Evolutionary conservation across 2,113 vertebrate species (phyloP), one percentile per base, ranked within the genome.

Genomic region (Porphyrio hochstetteri): DNA sequence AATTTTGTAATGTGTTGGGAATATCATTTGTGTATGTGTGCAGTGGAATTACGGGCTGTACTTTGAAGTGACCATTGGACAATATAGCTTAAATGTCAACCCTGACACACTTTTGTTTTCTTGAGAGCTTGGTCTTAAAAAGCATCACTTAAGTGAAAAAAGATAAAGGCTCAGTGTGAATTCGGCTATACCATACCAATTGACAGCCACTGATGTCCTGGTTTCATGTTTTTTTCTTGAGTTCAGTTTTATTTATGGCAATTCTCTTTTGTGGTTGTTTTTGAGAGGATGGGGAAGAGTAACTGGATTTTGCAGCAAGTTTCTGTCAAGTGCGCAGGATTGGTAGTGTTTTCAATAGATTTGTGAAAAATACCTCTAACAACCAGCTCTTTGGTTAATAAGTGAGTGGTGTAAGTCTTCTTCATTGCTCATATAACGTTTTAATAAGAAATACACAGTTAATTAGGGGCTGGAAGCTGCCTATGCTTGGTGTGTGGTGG

Each of bases 31-130:
- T 31, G 25, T 44, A 0, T 52, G 13, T 42, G 17, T 67, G 13
- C 17, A 13, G 27, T 64, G 27, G n/a, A 28, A 28, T 75, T 40
- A 2, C 2, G 8, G 11, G 15, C 0, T 61, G 2, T 36, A 11
- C 33, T 60, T 65, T 48, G 24, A 84, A 57, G 44, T 0, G 1
- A 8, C 24, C 12, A 5, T 6, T 61, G 33, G 13, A 16, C 6
- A 48, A 3, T 5, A 1, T 40, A 20, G 19, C 18, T 38, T n/a
- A 6, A 19, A 33, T 16, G 13, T 16, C 67, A 64, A 7, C 33
- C 10, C 18, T 21, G 59, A 42, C 17, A 27, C 4, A 11, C 3
- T 79, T 82, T 70, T 77, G 18, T 79, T 71, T 68, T 27, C n/a
- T 71, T 72, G n/a, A 40, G 12, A 42, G 19, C 25, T 72, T 53